Evolutionary conservation across 2,888 invertebrate species (phyloP), one percentile per base, ranked within the genome.

Genomic region (Morpho achilles): DNA sequence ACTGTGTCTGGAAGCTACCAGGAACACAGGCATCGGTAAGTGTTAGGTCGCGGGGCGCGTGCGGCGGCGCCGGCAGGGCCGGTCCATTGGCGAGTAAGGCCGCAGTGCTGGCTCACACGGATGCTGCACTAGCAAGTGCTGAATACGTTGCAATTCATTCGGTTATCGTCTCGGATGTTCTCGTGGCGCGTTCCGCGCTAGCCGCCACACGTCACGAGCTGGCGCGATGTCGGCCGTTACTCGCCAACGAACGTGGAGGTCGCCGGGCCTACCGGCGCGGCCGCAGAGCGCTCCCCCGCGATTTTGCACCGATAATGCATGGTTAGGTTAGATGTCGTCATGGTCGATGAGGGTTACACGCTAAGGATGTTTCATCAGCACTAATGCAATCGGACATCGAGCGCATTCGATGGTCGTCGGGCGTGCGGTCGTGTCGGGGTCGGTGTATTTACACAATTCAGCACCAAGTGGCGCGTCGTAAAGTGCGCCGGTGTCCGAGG

Each of bases 1-100:
- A 94, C 92, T 94, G 94, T 92, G 94, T 95, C 94, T 95, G 94
- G 94, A 95, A 95, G 93, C 95, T 95, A 91, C 86, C 88, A 79
- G 82, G 86, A 88, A 88, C 84, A 88, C 84, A 86, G 82, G 76
- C 76, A 76, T 69, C 76, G 74, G 79, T 86, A 78, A 87, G 84
- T 75, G 65, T 69, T 63, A 62, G 54, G 59, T 64, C 60, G 63
- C 65, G 57, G 49, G 44, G 57, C 41, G 60, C 58, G 56, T 50
- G 59, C 59, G 59, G 61, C 56, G 56, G 53, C 59, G 58, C 59
- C 53, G 59, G 59, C 56, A 41, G 70, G 61, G 6, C 42, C n/a
- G 41, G 3, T 42, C 10, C 54, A 40, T 22, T 4, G 23, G 7
- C 41, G 54, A 42, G 42, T 9, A 48, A 7, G 48, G 16, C 10